Base-by-base conservation (phyloP, 2,888 invertebrate species). In the Cantharis flavilabris region DNA sequence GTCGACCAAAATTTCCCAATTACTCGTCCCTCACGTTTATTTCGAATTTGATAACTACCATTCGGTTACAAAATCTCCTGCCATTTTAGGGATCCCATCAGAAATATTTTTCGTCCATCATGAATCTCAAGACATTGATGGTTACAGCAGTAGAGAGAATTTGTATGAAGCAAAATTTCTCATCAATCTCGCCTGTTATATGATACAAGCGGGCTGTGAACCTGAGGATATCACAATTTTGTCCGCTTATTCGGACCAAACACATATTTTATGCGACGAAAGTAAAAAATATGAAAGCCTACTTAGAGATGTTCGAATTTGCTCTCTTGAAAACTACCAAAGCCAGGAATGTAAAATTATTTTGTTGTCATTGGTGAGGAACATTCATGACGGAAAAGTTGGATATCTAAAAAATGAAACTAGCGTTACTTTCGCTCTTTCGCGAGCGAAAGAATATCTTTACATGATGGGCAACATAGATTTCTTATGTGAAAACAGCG, bases 21-120 rank as follows among this genome's bases (percentile, higher is more conserved):
- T 28, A 2, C 10, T 28, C 0, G 28, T 28, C 0, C 28, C 28
- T 28, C 28, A 89, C 0, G 92, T 96, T 80, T 97, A 97, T 84
- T 88, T 90, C 0, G 86, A 87, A 14, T 85, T 96, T 69, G 83
- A 90, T 69, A 91, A 93, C 84, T 92, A 94, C 82, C 86, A 88
- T 0, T 90, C 88, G 0, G 94, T 95, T 2, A 72, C 84, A 0
- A 70, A 84, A 1, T 93, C 93, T 85, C 90, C 90, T 0, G 81
- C 89, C 69, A 89, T 96, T 0, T 86, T 85, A 2, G 94, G 94
- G 0, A 89, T 95, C 84, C 86, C 83, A 1, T 89, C 90, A 28
- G 92, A 92, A 85, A 80, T 97, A 73, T 95, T 90, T 86, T 96
- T 97, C 86, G 88, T 93, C 28, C 89, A 89, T 62, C 95, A 96